Base-by-base conservation (phyloP, 1,140 invertebrate genomes). In the Latrodectus geometricus region DNA sequence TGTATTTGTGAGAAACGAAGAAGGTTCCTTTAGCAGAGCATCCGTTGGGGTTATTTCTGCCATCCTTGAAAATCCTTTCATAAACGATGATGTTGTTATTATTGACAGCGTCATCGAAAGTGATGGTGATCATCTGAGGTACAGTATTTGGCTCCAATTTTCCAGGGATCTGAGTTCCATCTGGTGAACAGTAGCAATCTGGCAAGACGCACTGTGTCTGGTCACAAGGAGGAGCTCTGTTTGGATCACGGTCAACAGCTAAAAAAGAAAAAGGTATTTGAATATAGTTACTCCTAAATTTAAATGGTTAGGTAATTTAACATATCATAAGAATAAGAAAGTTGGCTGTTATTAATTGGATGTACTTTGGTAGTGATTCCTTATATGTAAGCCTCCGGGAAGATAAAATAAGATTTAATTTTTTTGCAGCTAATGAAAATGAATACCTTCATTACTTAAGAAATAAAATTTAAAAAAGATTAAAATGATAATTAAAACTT, bases 1-100 rank as follows among this genome's bases (percentile, higher is more conserved):
- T 97, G 92, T 98, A 99, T 90, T 99, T 98, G 93, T 99, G 97
- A 0, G 97, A 99, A 15, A 99, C 94, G 92, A 99, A 99, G 94
- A 96, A 98, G 4, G 97, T 99, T 81, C 96, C 95, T 91, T 97
- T 98, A 91, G 99, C 98, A 89, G 97, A 95, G 91, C 98, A 99
- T 54, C 97, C 97, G 90, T 99, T 99, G 68, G 97, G 97, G 90
- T 99, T 99, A 91, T 96, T 97, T 79, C 97, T 93, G 89, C 96
- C 95, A 15, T 95, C 94, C 90, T 95, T 96, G 93, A 98, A 98
- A 72, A 98, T 97, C 90, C 97, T 96, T 91, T 97, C 96, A 93
- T 98, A 98, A 4, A 98, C 92, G 87, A 97, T 96, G 90, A 98
- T 98, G 92, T 98, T 98, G 92, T 98, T 98, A 92, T 97, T 97